A percentile compares a stretch with the other conserved stretches of the same genome.
Evolutionary conservation across 2,888 invertebrate species (phyloP).

Genomic region (Augiades crinisus): DNA sequence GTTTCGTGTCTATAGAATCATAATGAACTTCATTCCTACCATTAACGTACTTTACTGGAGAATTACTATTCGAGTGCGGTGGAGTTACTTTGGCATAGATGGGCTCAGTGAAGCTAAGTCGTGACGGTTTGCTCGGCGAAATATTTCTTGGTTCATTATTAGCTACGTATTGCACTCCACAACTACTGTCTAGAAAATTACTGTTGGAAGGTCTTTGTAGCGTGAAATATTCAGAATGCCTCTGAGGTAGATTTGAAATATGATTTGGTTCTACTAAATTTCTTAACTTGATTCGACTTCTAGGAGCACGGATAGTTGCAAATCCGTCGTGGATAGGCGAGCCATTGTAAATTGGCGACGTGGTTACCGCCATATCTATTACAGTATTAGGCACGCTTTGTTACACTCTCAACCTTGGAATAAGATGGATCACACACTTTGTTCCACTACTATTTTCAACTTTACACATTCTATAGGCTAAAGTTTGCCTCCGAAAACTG

Average conservation of each 20-base stretch:
- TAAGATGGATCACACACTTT: background rate
- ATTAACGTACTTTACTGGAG: constrained; percentile 59
- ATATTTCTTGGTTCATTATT: constrained; percentile 44
- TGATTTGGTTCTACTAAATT: constrained; percentile 71
- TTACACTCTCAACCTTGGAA: background rate
- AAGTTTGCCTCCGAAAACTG: background rate
- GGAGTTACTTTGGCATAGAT: constrained; percentile 75
- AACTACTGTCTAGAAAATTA: constrained; percentile 65
- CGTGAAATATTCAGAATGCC: constrained; percentile 77
- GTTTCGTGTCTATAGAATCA: constrained; percentile 76
- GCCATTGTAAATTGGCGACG: constrained; percentile 68
- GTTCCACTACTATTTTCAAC: background rate
- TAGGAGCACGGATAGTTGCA: constrained; percentile 89
- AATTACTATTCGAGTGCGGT: constrained; percentile 61
- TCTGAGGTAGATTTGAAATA: constrained; percentile 68
- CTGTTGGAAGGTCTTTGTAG: constrained; percentile 68
- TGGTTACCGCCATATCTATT: constrained; percentile 61
- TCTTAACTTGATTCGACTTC: constrained; percentile 75
- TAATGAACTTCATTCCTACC: constrained; percentile 66
- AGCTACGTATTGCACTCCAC: constrained; percentile 63
- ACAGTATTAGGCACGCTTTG: constrained; percentile 3
- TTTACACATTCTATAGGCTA: constrained; percentile 7
- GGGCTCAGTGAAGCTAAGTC: constrained; percentile 70
- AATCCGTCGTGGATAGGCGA: constrained; percentile 91
- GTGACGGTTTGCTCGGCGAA: constrained; percentile 50